phyloP scores from a whole-genome alignment of 2,888 invertebrate species.

The Erebia ligea region DNA sequence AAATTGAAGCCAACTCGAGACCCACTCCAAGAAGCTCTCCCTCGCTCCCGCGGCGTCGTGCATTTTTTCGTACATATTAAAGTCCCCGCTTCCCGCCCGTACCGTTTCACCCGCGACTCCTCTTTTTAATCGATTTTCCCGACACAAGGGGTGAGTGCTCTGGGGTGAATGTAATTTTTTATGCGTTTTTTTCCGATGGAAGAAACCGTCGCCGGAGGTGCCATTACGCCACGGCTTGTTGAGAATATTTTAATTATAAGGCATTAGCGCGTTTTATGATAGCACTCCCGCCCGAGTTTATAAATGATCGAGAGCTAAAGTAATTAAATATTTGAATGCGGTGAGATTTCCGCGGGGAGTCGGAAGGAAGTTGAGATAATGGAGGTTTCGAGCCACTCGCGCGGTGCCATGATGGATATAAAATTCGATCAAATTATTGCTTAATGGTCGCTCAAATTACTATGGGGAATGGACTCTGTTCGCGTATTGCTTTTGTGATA shows the following conservation, averaged over 20 bases:
- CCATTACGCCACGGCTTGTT: slow-evolving; percentile 84
- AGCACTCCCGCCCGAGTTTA: slow-evolving; percentile 79
- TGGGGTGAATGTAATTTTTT: slow-evolving; percentile 85
- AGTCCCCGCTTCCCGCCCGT: slow-evolving; percentile 69
- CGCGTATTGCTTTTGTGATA: slow-evolving; percentile 41
- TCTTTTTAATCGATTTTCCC: slow-evolving; percentile 84
- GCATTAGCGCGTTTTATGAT: slow-evolving; percentile 84
- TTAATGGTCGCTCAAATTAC: slow-evolving; percentile 76
- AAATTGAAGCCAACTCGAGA: slow-evolving; percentile 80
- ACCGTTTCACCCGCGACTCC: slow-evolving; percentile 75
- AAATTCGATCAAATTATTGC: slow-evolving; percentile 80
- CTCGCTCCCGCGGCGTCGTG: slow-evolving; percentile 78
- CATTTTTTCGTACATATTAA: slow-evolving; percentile 84
- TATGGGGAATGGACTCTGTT: slow-evolving; percentile 53
- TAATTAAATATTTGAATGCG: slow-evolving; percentile 84
- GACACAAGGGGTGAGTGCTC: slow-evolving; percentile 83
- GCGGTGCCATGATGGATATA: slow-evolving; percentile 80
- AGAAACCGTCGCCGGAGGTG: slow-evolving; percentile 81
- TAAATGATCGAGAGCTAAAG: slow-evolving; percentile 80
- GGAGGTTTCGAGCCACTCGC: slow-evolving; percentile 63
- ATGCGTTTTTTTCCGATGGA: slow-evolving; percentile 80
- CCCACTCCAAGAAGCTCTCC: slow-evolving; percentile 57
- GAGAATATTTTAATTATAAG: slow-evolving; percentile 84
- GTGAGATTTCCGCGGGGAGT: slow-evolving; percentile 80
- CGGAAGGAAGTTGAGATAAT: slow-evolving; percentile 66